These are phyloP conservation scores for Harmothoe impar DNA, from an alignment of 2,888 invertebrate genomes.

Conservation along the genomic window DNA sequence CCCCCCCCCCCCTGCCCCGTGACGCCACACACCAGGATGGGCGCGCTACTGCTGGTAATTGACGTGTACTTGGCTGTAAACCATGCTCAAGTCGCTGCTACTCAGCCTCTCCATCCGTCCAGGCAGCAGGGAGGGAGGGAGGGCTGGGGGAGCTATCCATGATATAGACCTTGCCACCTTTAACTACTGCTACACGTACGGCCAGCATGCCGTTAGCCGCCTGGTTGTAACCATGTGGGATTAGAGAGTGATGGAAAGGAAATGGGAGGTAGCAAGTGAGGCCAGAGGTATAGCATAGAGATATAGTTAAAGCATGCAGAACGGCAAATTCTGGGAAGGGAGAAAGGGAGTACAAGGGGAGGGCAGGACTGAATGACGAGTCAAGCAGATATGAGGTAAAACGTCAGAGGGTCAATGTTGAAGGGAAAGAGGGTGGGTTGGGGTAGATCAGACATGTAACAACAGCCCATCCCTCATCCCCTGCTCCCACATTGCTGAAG, in stretches of 20 bases:
- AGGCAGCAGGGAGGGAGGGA: neutral
- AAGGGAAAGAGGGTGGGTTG: neutral
- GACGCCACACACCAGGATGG: too few relatives aligned
- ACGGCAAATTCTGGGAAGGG: too few relatives aligned
- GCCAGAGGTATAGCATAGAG: too few relatives aligned
- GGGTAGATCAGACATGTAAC: neutral
- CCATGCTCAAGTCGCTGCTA: slow-evolving; percentile 38
- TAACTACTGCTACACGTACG: neutral
- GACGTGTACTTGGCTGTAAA: slow-evolving; percentile 46
- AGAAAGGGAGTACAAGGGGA: too few relatives aligned
- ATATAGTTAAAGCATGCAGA: too few relatives aligned
- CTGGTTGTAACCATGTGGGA: neutral
- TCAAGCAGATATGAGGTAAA: too few relatives aligned
- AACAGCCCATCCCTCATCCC: neutral
- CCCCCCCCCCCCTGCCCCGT: neutral
- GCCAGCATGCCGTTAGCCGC: neutral
- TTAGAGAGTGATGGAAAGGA: neutral
- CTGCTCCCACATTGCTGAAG: neutral
- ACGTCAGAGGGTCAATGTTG: neutral
- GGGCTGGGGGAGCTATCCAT: neutral
- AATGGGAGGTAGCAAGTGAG: too few relatives aligned
- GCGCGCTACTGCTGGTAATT: neutral
- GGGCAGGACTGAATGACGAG: too few relatives aligned
- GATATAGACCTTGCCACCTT: neutral
- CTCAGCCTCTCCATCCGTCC: slow-evolving; percentile 18